Conservation (phyloP, 2,113 vertebrate species). For the Tylochromis polylepis region DNA sequence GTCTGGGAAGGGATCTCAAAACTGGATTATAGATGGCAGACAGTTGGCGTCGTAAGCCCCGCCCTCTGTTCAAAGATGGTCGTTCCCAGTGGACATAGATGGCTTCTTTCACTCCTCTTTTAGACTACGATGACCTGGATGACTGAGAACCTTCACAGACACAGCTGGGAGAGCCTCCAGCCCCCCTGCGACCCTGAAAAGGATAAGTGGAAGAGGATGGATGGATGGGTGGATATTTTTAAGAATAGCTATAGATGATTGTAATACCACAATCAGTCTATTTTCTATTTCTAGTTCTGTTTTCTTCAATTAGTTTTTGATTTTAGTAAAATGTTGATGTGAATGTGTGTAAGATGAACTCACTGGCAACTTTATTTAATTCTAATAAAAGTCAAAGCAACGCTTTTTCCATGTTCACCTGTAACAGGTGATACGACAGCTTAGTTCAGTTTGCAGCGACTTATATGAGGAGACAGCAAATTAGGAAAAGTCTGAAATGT, state of each 20-base stretch:
- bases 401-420: accelerated
- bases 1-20: neutral
- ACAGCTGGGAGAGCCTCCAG: neutral
- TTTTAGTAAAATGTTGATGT: neutral
- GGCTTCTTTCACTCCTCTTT: neutral
- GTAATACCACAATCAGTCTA: accelerated
- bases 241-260: neutral
- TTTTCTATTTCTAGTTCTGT: neutral
- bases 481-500: neutral
- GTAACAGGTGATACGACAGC: neutral
- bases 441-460: accelerated
- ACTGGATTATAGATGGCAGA: neutral
- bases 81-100: accelerated
- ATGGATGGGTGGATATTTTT: neutral
- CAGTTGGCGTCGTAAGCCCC: accelerated
- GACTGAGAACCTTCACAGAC: neutral
- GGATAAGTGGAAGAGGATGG: neutral
- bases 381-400: neutral
- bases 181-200: neutral
- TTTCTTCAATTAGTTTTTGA: accelerated
- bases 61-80: neutral
- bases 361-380: neutral
- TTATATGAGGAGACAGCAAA: neutral
- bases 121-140: neutral
- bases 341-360: neutral